Percentiles rank a stretch among this genome's conserved stretches.
Conservation (phyloP, 2,888 invertebrate species). For the Cantharis nigra region DNA sequence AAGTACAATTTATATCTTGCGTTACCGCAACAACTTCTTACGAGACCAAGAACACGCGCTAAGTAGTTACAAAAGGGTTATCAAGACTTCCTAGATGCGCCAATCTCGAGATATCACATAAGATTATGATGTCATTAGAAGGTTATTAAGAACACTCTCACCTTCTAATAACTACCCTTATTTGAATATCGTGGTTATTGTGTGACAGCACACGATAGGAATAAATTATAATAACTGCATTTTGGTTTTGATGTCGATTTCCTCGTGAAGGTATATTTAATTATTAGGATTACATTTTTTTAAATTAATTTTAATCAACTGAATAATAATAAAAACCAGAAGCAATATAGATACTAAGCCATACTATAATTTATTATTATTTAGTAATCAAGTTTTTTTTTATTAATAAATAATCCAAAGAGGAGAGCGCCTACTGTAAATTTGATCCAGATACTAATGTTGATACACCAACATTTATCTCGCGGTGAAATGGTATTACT, state of each 20-base stretch:
- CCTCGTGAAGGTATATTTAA: background rate
- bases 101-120: slow-evolving; percentile 47
- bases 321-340: no score
- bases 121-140: slow-evolving; percentile 47
- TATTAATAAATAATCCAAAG: no score
- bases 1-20: background rate
- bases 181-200: slow-evolving; percentile 43
- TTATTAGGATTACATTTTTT: background rate
- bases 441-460: background rate
- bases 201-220: slow-evolving; percentile 34
- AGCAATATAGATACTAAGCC: no score
- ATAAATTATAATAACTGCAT: slow-evolving; percentile 18
- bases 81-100: slow-evolving; percentile 38
- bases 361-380: no score
- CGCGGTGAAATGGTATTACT: background rate
- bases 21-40: slow-evolving; percentile 33
- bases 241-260: background rate
- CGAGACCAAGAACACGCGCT: slow-evolving; percentile 28
- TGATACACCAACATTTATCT: background rate
- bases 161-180: slow-evolving; percentile 42
- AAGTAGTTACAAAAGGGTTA: slow-evolving; percentile 32
- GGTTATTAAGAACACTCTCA: slow-evolving; percentile 46
- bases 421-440: no score
- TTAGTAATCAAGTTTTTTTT: no score
- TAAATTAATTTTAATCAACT: background rate